These are phyloP conservation scores for Lepus townsendii DNA, from an alignment of 2,797 vertebrate species.

Conservation along the genomic window DNA sequence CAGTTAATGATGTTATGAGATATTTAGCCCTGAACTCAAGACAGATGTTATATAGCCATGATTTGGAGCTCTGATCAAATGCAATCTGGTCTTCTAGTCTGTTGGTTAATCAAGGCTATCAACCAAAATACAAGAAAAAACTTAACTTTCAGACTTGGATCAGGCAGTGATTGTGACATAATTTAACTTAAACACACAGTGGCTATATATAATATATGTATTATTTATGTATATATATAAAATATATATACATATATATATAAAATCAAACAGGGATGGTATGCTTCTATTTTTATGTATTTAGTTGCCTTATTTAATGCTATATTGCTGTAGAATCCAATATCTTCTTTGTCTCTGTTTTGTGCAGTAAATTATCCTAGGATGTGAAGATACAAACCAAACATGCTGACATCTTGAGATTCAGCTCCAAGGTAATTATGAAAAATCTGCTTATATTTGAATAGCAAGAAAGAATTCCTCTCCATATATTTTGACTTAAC, in stretches of 20 bases:
- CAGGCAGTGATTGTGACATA: background rate
- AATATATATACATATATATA: too few relatives aligned
- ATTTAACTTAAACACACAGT: background rate
- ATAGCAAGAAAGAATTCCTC: conserved; percentile 26
- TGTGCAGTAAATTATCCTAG: background rate
- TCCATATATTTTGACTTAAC: background rate
- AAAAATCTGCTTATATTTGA: conserved; percentile 27
- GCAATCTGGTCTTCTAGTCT: conserved; percentile 36
- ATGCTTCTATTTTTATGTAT: conserved; percentile 29
- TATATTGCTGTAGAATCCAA: background rate
- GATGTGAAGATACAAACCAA: background rate
- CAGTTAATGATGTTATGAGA: background rate
- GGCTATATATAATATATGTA: background rate
- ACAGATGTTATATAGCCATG: background rate
- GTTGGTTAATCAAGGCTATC: background rate
- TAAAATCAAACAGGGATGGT: background rate
- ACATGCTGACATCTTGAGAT: background rate
- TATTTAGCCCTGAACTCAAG: background rate
- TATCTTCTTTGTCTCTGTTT: background rate
- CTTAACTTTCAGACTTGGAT: conserved; percentile 15
- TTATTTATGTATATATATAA: too few relatives aligned
- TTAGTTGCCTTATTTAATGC: background rate
- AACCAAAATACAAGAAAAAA: conserved; percentile 30
- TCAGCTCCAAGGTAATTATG: background rate
- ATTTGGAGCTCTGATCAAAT: conserved; percentile 41